A percentile compares a stretch with the other conserved stretches of the same genome.
Evolutionary conservation across 2,797 vertebrate species (phyloP).

Genomic region (Phoeniculus purpureus): DNA sequence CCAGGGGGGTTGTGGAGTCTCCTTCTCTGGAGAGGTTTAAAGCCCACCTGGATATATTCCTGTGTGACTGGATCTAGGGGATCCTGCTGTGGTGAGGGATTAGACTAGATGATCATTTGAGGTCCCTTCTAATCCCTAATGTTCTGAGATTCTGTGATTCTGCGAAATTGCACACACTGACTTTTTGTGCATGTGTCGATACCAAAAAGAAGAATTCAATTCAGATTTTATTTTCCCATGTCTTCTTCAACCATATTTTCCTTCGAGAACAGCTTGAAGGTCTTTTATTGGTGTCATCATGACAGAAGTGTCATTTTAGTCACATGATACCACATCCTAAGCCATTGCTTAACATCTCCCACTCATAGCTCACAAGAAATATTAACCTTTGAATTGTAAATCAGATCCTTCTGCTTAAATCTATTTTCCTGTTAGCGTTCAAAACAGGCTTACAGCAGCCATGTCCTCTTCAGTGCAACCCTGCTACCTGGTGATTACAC

Average conservation of each 20-base stretch:
- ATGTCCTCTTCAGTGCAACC: neutral
- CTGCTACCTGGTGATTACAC: neutral
- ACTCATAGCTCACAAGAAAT: neutral
- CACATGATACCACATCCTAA: neutral
- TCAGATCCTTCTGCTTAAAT: neutral
- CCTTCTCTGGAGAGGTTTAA: no score
- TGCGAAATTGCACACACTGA: neutral
- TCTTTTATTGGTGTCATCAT: neutral
- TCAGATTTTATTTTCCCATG: neutral
- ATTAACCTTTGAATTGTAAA: slow-evolving; percentile 16
- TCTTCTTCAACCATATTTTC: neutral
- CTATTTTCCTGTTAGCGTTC: neutral
- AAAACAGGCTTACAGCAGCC: neutral
- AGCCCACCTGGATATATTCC: no score
- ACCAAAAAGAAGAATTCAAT: neutral
- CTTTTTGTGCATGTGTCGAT: neutral
- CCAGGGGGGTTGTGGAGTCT: no score
- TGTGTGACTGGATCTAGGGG: no score
- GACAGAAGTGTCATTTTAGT: neutral
- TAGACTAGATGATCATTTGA: no score
- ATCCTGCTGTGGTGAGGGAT: no score
- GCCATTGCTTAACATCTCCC: neutral
- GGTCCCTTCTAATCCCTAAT: no score
- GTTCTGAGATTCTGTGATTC: no score
- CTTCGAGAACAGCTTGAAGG: neutral